phyloP scores from a whole-genome alignment of 92 coral and sea anemone species.

The Metridium senile region DNA sequence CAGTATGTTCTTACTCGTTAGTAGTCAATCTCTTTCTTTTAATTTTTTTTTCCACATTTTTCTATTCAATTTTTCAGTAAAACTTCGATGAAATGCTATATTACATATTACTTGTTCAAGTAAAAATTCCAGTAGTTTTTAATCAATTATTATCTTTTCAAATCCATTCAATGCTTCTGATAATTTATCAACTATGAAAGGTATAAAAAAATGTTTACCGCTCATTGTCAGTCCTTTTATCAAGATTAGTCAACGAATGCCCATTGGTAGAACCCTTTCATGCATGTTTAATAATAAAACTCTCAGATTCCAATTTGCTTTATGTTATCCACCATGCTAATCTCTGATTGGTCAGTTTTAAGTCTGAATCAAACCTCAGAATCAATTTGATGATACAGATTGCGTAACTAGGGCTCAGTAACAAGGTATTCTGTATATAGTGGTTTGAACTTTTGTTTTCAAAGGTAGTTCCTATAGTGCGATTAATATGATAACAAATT shows the following conservation, averaged over 20 bases:
- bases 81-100: too few relatives aligned
- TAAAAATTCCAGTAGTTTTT: too few relatives aligned
- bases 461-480: background rate
- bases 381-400: conserved; percentile 13
- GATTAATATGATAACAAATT: background rate
- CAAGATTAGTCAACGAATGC: background rate
- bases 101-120: too few relatives aligned
- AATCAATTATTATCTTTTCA: too few relatives aligned
- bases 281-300: conserved; percentile 19
- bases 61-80: too few relatives aligned
- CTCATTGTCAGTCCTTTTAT: background rate
- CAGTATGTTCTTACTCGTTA: too few relatives aligned
- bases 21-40: too few relatives aligned
- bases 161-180: background rate
- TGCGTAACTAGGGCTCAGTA: background rate
- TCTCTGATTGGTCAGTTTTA: conserved; percentile 14
- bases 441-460: conserved; percentile 4
- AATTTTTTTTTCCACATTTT: too few relatives aligned
- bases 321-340: conserved; percentile 4
- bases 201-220: background rate
- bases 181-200: too few relatives aligned
- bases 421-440: background rate
- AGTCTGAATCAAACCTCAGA: conserved; percentile 4
- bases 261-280: background rate
- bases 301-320: background rate